Conservation (phyloP, 1,140 invertebrate genomes). For the Papilio glaucus region DNA sequence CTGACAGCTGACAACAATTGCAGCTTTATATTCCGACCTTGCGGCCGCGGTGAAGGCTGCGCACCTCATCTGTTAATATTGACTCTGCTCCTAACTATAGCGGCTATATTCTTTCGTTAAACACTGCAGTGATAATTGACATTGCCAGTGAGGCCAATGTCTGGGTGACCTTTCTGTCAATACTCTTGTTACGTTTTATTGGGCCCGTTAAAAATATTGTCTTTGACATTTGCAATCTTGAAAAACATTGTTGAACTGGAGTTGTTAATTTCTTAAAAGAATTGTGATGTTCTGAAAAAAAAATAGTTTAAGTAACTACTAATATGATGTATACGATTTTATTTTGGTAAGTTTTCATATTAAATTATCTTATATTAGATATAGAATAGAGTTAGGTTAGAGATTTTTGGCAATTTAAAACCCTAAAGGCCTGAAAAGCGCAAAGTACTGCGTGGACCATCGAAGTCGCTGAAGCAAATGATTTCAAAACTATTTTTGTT, state of each 20-base stretch:
- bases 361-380: too few relatives aligned
- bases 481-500: too few relatives aligned
- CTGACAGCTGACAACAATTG: constrained; percentile 36
- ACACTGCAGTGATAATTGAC: constrained; percentile 58
- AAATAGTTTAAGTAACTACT: too few relatives aligned
- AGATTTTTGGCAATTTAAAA: too few relatives aligned
- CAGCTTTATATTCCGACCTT: constrained; percentile 62
- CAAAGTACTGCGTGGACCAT: too few relatives aligned
- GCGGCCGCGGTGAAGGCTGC: constrained; percentile 59
- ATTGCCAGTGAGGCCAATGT: constrained; percentile 59
- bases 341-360: too few relatives aligned
- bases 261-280: background rate
- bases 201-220: background rate
- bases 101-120: constrained; percentile 49
- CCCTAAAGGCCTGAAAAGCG: too few relatives aligned
- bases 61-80: constrained; percentile 49
- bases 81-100: constrained; percentile 36
- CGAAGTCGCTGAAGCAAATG: too few relatives aligned
- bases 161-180: constrained; percentile 51
- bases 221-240: background rate
- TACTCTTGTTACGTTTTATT: constrained; percentile 29
- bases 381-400: too few relatives aligned
- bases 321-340: too few relatives aligned
- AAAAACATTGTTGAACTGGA: background rate
- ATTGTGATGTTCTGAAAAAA: too few relatives aligned